Percentiles rank a stretch among this genome's conserved stretches.
These are phyloP conservation scores for Mimachlamys varia DNA, from an alignment of 2,888 invertebrate species.

Conservation along the genomic window DNA sequence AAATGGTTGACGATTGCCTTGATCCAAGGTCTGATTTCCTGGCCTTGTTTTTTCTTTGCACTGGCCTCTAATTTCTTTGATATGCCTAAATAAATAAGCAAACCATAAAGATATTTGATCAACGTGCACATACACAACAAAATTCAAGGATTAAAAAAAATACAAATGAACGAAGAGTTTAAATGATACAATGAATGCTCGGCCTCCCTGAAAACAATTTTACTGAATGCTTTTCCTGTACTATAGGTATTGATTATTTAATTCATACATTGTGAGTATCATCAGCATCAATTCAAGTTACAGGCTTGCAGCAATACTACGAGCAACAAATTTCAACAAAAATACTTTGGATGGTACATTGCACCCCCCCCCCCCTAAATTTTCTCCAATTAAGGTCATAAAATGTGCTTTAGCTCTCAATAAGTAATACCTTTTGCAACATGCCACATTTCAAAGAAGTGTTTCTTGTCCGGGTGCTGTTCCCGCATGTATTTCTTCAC, in stretches of 20 bases:
- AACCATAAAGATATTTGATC: not conserved
- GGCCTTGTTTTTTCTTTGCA: not conserved
- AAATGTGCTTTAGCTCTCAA: no score
- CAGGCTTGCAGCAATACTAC: no score
- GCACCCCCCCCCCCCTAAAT: not conserved
- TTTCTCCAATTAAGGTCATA: not conserved
- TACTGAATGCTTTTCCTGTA: no score
- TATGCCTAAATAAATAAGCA: not conserved
- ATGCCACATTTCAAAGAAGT: not conserved
- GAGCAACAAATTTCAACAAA: no score
- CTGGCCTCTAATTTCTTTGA: not conserved
- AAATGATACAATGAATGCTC: no score
- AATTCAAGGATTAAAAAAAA: no score
- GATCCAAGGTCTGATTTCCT: not conserved
- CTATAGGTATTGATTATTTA: no score
- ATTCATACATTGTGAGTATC: no score
- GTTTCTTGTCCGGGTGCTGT: not conserved
- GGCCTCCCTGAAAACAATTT: no score
- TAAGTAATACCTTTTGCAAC: conserved; percentile 20
- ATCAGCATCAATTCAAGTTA: no score
- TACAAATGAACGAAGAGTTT: no score
- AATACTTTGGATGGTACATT: not conserved
- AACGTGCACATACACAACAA: no score
- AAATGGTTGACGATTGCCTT: not conserved
- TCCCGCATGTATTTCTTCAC: not conserved